A percentile compares a stretch with the other conserved stretches of the same genome.
phyloP scores from a whole-genome alignment of 2,113 vertebrate genomes.

The Columba janthina region DNA sequence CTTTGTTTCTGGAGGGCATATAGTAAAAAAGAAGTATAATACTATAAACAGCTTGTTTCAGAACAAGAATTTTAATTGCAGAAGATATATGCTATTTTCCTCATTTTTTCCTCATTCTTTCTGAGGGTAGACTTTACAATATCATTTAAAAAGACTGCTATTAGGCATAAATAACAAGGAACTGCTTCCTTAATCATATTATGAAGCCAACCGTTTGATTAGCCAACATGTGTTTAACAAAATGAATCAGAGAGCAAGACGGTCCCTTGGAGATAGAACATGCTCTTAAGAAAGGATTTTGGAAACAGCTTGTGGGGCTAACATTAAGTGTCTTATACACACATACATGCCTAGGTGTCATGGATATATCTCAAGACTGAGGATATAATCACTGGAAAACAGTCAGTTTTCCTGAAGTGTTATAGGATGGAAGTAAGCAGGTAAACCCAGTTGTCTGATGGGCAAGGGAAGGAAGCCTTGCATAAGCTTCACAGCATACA shows the following conservation, averaged over 20 bases:
- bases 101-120: slow-evolving; percentile 10
- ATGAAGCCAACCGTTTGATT: slow-evolving; percentile 8
- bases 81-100: background rate
- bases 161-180: slow-evolving; percentile 17
- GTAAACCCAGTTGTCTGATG: background rate
- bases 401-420: background rate
- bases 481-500: background rate
- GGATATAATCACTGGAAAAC: background rate
- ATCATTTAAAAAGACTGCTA: background rate
- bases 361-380: background rate
- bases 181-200: slow-evolving; percentile 1
- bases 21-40: slow-evolving; percentile 8
- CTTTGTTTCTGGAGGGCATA: background rate
- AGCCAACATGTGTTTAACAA: slow-evolving; percentile 17
- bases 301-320: slow-evolving; percentile 5
- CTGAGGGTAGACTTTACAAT: slow-evolving; percentile 7
- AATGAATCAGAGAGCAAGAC: background rate
- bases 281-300: background rate
- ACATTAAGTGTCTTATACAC: background rate
- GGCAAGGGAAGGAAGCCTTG: background rate
- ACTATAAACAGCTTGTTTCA: background rate
- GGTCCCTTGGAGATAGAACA: background rate
- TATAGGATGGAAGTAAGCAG: background rate
- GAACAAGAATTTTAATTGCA: slow-evolving; percentile 13
- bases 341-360: background rate